Conservation (phyloP, 1,140 invertebrate species). For the Trinorchestia longiramus region DNA sequence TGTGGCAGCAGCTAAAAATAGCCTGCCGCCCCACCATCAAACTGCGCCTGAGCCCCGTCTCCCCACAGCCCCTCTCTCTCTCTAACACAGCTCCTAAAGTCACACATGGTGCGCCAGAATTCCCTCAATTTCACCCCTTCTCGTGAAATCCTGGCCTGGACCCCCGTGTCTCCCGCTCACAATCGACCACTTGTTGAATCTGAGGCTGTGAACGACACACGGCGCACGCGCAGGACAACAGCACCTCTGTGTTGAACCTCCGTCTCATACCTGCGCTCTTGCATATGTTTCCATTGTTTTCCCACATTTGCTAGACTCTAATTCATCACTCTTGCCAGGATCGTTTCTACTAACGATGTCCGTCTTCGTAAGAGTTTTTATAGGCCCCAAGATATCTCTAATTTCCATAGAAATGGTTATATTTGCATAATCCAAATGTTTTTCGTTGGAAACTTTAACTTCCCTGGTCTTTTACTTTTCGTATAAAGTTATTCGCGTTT, state of each 20-base stretch:
- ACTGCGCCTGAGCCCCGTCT: no score
- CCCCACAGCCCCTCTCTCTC: no score
- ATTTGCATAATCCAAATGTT: background rate
- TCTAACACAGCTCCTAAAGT: background rate
- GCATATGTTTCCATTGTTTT: background rate
- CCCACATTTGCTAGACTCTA: background rate
- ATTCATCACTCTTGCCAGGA: background rate
- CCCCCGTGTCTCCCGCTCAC: background rate
- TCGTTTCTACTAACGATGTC: background rate
- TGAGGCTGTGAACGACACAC: background rate
- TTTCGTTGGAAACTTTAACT: background rate
- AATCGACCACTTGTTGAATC: slow-evolving; percentile 7
- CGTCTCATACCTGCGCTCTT: background rate
- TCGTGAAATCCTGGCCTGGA: background rate
- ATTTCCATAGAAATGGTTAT: background rate
- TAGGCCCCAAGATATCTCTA: background rate
- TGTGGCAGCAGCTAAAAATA: background rate
- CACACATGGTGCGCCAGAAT: background rate
- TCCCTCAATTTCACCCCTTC: background rate
- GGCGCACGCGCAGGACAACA: background rate
- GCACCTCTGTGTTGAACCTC: background rate
- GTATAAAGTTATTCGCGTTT: background rate
- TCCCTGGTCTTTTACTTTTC: background rate
- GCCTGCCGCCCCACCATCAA: no score
- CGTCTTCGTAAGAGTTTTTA: background rate